Percentiles rank a stretch among this genome's conserved stretches.
phyloP scores from a whole-genome alignment of 2,888 invertebrate species.

The Pseudococcus longispinus region DNA sequence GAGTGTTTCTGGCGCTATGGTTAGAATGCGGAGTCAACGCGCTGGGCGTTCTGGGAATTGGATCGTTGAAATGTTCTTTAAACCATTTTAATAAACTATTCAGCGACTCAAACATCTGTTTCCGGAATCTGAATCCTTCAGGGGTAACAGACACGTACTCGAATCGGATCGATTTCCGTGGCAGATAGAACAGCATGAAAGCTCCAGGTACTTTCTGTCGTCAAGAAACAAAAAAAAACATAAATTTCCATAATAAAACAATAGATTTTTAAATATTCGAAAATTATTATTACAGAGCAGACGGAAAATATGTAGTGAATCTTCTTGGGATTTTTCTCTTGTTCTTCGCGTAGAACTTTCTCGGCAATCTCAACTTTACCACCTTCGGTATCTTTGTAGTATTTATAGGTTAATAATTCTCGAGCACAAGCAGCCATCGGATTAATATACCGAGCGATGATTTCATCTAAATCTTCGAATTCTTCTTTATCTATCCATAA shows the following conservation, averaged over 20 bases:
- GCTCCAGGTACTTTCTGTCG: conserved; percentile 82
- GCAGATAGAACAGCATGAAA: conserved; percentile 92
- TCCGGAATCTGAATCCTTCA: conserved; percentile 90
- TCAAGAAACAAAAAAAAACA: background rate
- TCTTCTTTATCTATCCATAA: conserved; percentile 90
- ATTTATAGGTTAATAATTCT: conserved; percentile 90
- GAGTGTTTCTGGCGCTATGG: conserved; percentile 59
- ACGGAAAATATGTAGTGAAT: conserved; percentile 89
- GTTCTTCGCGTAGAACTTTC: conserved; percentile 86
- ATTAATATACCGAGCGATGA: conserved; percentile 93
- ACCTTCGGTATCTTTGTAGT: conserved; percentile 79
- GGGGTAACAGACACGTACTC: conserved; percentile 92
- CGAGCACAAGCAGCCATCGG: conserved; percentile 95
- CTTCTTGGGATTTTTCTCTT: conserved; percentile 83
- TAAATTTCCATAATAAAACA: background rate
- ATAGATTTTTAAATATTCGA: background rate
- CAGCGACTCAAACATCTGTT: conserved; percentile 85
- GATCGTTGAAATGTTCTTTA: conserved; percentile 96
- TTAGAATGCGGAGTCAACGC: conserved; percentile 60
- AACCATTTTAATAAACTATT: conserved; percentile 90
- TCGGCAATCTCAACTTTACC: conserved; percentile 88
- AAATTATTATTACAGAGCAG: conserved; percentile 67
- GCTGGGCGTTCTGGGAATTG: conserved; percentile 74
- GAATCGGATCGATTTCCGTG: conserved; percentile 82
- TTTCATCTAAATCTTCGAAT: conserved; percentile 99